These are phyloP conservation scores for Chymomyza amoena DNA, from an alignment of 2,888 invertebrate genomes.

Conservation along the genomic window DNA sequence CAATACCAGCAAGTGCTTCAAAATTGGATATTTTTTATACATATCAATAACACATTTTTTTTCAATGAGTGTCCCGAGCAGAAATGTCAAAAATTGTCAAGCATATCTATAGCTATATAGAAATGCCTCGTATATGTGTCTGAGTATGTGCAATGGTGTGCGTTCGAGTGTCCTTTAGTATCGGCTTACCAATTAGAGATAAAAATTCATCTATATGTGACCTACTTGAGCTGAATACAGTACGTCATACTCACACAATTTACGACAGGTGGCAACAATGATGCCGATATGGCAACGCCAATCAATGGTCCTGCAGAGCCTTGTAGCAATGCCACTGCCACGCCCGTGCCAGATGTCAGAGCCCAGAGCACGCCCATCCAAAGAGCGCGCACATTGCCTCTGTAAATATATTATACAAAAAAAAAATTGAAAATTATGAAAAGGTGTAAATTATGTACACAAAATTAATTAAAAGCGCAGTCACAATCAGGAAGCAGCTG, in stretches of 20 bases:
- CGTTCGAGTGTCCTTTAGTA: background rate
- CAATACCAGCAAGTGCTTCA: background rate
- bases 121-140: background rate
- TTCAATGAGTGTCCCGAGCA: background rate
- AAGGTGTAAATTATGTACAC: slow-evolving; percentile 23
- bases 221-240: background rate
- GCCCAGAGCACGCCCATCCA: slow-evolving; percentile 90
- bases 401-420: slow-evolving; percentile 63
- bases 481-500: background rate
- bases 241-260: slow-evolving; percentile 84
- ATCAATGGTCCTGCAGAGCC: slow-evolving; percentile 91
- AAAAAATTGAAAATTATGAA: slow-evolving; percentile 5
- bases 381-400: slow-evolving; percentile 85
- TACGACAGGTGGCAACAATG: slow-evolving; percentile 90
- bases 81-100: background rate
- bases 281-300: slow-evolving; percentile 94
- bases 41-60: background rate
- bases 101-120: background rate
- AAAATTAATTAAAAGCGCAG: slow-evolving; percentile 29
- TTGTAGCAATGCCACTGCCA: slow-evolving; percentile 90
- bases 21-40: no score
- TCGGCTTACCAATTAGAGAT: slow-evolving; percentile 42
- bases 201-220: slow-evolving; percentile 7
- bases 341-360: slow-evolving; percentile 87
- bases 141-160: background rate